phyloP scores from a whole-genome alignment of 2,113 vertebrate species.

The Campylorhamphus procurvoides region DNA sequence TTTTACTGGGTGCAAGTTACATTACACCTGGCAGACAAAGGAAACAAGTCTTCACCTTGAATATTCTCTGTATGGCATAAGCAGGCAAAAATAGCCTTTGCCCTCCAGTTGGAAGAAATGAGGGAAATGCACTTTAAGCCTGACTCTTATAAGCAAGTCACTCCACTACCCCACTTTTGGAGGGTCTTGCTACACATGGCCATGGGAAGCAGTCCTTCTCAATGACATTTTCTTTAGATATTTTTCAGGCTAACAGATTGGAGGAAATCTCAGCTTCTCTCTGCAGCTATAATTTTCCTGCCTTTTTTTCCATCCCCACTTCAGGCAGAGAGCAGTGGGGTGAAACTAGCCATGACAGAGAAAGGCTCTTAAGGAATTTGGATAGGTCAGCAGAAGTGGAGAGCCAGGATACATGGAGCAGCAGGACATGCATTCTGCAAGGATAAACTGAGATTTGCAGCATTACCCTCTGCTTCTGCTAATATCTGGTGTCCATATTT shows the following conservation, averaged over 20 bases:
- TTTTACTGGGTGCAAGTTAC: background rate
- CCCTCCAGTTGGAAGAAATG: background rate
- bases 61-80: background rate
- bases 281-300: background rate
- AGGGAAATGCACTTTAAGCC: background rate
- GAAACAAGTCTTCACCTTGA: background rate
- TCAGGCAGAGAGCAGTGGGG: background rate
- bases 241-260: background rate
- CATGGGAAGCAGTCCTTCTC: background rate
- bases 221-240: background rate
- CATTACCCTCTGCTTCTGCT: background rate
- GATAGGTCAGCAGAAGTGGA: constrained; percentile 9
- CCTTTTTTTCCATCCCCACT: background rate
- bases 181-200: background rate
- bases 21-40: background rate
- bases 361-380: constrained; percentile 20
- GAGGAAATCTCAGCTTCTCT: background rate
- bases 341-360: background rate
- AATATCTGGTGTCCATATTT: background rate
- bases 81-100: background rate
- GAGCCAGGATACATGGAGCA: background rate
- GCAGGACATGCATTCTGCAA: background rate
- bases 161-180: background rate
- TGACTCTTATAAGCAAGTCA: background rate
- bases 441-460: constrained; percentile 22